These are phyloP conservation scores for Setipinna tenuifilis DNA, from an alignment of 2,797 vertebrate species.

Conservation along the genomic window DNA sequence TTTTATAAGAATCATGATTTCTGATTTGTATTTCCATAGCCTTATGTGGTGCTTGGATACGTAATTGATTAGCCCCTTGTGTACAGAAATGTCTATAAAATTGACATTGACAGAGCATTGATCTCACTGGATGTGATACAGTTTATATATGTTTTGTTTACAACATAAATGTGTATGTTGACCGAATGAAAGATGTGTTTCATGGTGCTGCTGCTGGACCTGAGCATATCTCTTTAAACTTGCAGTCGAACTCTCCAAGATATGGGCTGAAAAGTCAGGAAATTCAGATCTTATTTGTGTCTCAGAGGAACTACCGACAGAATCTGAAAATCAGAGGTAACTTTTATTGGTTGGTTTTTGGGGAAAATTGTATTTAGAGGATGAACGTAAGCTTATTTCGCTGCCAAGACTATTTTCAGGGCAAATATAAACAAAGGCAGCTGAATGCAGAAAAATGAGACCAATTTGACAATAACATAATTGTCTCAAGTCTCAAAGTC, in stretches of 20 bases:
- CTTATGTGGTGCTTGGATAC: no score
- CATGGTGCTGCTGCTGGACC: slow-evolving; percentile 28
- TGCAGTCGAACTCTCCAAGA: slow-evolving; percentile 82
- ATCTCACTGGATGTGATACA: no score
- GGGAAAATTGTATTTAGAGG: neutral
- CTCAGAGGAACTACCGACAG: slow-evolving; percentile 67
- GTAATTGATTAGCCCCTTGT: neutral
- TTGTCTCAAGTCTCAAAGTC: neutral
- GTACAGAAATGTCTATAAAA: neutral
- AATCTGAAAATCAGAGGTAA: slow-evolving; percentile 59
- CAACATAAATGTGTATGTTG: slow-evolving; percentile 10
- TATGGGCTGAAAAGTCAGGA: slow-evolving; percentile 68
- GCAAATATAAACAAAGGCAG: neutral
- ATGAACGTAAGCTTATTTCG: neutral
- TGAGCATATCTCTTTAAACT: slow-evolving; percentile 34
- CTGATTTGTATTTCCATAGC: neutral
- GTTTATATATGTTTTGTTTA: no score
- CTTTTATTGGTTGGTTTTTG: no score
- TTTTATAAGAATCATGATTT: neutral
- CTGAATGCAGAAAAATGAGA: neutral
- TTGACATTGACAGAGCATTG: no score
- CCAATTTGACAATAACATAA: neutral
- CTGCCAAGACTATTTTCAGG: neutral
- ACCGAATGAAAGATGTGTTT: slow-evolving; percentile 51
- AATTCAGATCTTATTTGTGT: slow-evolving; percentile 75